Evolutionary conservation across 2,888 invertebrate genomes (phyloP), one percentile per base, ranked within the genome.

Genomic region (Synergus japonicus): DNA sequence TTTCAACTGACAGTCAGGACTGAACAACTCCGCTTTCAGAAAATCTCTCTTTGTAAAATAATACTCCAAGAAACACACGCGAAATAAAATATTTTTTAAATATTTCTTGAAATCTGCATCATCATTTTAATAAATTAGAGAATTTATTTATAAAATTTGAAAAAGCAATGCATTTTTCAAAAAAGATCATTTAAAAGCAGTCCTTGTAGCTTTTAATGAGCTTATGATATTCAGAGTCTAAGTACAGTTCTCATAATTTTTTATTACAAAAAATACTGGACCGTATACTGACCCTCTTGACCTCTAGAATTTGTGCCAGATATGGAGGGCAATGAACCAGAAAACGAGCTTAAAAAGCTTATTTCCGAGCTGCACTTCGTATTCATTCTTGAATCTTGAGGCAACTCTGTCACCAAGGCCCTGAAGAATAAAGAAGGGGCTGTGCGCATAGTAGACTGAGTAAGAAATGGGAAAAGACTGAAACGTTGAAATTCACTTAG

Each of bases 281-380:
- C 4, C 44, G 44, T 13, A 13, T 66, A 43, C 18, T 43, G 44
- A 66, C 66, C 43, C 66, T 67, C 44, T 22, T 67, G 44, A 44
- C 67, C 67, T 67, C 67, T 5, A 22, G 67, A 67, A 46, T 44
- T 5, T 67, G 44, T 46, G 44, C 67, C 44, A 43, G 67, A 67
- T 44, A 18, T 44, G 22, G 4, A 67, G 67, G 44, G 43, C 67
- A 67, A 67, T 69, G 49, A 69, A 49, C 46, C 29, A 4, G 49
- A 15, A 69, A 69, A 69, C 46, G 15, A 49, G 69, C 69, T 69
- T 69, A 49, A 69, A 69, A 69, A 69, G 69, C 69, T 69, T 69
- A 49, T 37, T 69, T 69, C 46, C 46, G 12, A 69, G 69, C 69
- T 29, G 13, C 69, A 69, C 69, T 69, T 49, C 15, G 29, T 29